Conservation (phyloP, 2,888 invertebrate genomes). For the Lymantria monacha region DNA sequence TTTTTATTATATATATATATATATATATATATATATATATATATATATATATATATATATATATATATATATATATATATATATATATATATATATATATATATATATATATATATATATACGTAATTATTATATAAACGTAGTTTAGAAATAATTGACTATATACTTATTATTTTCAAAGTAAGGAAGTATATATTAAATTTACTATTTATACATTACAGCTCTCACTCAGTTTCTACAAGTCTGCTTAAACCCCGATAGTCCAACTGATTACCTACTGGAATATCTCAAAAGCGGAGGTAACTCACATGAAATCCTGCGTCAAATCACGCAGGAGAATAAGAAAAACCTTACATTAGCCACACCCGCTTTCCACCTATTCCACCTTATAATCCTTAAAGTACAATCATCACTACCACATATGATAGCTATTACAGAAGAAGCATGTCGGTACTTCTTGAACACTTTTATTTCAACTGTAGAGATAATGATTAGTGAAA, state of each 20-base stretch:
- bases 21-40: too few species aligned
- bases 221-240: slow-evolving; percentile 84
- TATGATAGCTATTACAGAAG: slow-evolving; percentile 83
- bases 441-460: slow-evolving; percentile 86
- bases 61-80: too few species aligned
- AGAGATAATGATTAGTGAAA: slow-evolving; percentile 85
- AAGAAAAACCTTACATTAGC: slow-evolving; percentile 83
- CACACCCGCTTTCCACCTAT: slow-evolving; percentile 83
- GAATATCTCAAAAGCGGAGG: slow-evolving; percentile 88
- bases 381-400: slow-evolving; percentile 85
- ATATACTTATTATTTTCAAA: too few species aligned
- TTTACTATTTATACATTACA: slow-evolving; percentile 35
- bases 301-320: slow-evolving; percentile 86
- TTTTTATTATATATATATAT: too few species aligned
- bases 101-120: too few species aligned
- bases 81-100: too few species aligned
- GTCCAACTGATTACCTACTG: slow-evolving; percentile 75
- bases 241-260: slow-evolving; percentile 76
- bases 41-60: too few species aligned
- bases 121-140: too few species aligned
- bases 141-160: too few species aligned
- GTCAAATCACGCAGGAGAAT: slow-evolving; percentile 83
- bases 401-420: slow-evolving; percentile 84
- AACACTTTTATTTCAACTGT: slow-evolving; percentile 85
- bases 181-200: too few species aligned